These are phyloP conservation scores for Matsumyia berberina DNA, from an alignment of 2,888 invertebrate species.

Conservation along the genomic window DNA sequence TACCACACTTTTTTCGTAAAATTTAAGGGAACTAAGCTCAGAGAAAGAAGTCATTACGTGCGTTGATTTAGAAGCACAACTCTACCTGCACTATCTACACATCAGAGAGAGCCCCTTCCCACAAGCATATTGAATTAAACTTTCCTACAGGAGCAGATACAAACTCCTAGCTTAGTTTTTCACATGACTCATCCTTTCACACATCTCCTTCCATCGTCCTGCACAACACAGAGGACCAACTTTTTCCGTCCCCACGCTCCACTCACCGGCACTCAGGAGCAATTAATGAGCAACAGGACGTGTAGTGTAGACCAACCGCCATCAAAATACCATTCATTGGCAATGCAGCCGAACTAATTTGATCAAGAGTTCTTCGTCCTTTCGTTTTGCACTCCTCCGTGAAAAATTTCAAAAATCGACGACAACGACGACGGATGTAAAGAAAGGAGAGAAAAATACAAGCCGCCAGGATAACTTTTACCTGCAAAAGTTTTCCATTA, in stretches of 20 bases:
- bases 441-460: background rate
- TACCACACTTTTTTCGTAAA: too few relatives aligned
- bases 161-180: slow-evolving; percentile 10
- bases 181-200: background rate
- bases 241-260: slow-evolving; percentile 2
- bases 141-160: too few relatives aligned
- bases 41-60: too few relatives aligned
- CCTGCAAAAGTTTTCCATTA: slow-evolving; percentile 20
- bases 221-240: slow-evolving; percentile 10
- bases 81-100: background rate
- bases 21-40: too few relatives aligned
- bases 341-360: slow-evolving; percentile 56
- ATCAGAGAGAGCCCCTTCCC: too few relatives aligned
- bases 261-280: background rate
- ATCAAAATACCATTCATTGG: slow-evolving; percentile 51
- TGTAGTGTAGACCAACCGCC: slow-evolving; percentile 25
- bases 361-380: slow-evolving; percentile 44
- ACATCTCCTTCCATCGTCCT: background rate
- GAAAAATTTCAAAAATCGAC: slow-evolving; percentile 33
- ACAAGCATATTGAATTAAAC: slow-evolving; percentile 1
- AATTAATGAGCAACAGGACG: slow-evolving; percentile 56
- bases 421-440: background rate
- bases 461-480: slow-evolving; percentile 9
- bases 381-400: background rate
- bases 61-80: slow-evolving; percentile 2